phyloP scores from a whole-genome alignment of 2,888 invertebrate genomes.

The Zele albiditarsus region DNA sequence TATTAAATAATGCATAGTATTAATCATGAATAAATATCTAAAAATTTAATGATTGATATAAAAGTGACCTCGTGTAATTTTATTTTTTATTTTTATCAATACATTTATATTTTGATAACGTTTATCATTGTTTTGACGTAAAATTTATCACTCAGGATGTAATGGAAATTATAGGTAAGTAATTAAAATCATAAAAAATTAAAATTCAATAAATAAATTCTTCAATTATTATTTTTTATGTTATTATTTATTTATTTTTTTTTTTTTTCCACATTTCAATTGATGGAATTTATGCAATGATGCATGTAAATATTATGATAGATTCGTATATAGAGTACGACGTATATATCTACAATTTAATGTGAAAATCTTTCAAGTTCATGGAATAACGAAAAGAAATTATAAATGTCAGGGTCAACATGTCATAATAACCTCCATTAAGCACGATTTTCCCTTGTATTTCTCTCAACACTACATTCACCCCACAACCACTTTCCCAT shows the following conservation, averaged over 20 bases:
- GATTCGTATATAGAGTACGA: background rate
- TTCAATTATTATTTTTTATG: too few relatives aligned
- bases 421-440: background rate
- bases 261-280: background rate
- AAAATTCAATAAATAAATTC: too few relatives aligned
- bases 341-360: background rate
- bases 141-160: background rate
- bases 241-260: background rate
- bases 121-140: background rate
- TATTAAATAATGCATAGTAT: background rate
- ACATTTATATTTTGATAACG: background rate
- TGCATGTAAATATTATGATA: background rate
- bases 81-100: background rate
- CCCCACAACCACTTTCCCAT: background rate
- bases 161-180: background rate
- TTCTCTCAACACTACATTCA: background rate
- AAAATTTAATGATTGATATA: background rate
- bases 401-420: background rate
- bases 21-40: too few relatives aligned
- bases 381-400: background rate
- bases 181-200: background rate
- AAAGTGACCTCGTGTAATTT: background rate
- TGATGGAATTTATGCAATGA: background rate
- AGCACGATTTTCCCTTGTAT: background rate
- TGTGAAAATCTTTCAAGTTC: background rate